phyloP scores from a whole-genome alignment of 2,797 vertebrate genomes.

The Hirundo rustica region DNA sequence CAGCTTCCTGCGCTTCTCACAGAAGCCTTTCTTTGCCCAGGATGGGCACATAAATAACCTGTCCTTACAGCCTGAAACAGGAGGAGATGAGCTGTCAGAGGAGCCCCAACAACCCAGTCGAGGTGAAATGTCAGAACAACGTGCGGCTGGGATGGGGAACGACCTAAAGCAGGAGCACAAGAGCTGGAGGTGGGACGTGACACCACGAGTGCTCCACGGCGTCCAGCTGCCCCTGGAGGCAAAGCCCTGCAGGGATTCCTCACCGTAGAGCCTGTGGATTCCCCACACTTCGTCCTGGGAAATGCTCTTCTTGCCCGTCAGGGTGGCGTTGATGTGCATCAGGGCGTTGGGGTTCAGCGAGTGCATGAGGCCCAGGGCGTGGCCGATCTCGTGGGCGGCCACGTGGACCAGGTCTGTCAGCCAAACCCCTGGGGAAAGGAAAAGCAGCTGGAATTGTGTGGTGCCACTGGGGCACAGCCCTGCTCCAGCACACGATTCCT shows the following conservation, averaged over 20 bases:
- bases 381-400: conserved; percentile 95
- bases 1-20: conserved; percentile 83
- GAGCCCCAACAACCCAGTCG: neutral
- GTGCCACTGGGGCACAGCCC: rapidly evolving
- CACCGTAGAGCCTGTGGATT: conserved; percentile 92
- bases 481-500: rapidly evolving
- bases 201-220: rapidly evolving
- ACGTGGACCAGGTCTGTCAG: conserved; percentile 95
- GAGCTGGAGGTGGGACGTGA: neutral
- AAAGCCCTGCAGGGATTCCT: neutral
- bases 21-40: conserved; percentile 91
- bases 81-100: neutral
- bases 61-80: conserved; percentile 88
- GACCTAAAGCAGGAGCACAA: neutral
- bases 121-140: rapidly evolving
- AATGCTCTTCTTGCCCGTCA: conserved; percentile 90
- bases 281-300: conserved; percentile 98
- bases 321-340: conserved; percentile 96
- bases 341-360: conserved; percentile 88
- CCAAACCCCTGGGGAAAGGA: conserved; percentile 86
- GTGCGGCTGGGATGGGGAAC: neutral
- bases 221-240: rapidly evolving
- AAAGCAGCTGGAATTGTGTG: rapidly evolving
- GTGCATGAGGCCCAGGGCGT: conserved; percentile 95
- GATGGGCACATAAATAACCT: conserved; percentile 87